Evolutionary conservation across 2,888 invertebrate genomes (phyloP), one percentile per base, ranked within the genome.

Genomic region (Drosophila infuscata): DNA sequence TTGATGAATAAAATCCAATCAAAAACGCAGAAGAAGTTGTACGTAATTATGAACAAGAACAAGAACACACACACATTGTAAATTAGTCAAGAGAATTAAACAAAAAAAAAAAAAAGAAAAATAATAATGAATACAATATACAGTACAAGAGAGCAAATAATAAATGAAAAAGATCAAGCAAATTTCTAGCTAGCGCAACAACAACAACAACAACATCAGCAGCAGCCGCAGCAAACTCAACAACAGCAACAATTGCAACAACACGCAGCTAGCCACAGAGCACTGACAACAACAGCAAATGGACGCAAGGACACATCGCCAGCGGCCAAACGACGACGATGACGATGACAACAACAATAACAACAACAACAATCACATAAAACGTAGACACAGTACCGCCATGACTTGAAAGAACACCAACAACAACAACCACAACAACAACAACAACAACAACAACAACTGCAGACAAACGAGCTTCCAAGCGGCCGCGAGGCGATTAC

Each of bases 21-120:
- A 80, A 79, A 87, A 79, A 88, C 83, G 89, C 89, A 89, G 89
- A 86, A 86, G 91, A 91, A 91, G 91, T 91, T 91, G 91, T 91
- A 90, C 91, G 91, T 90, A 91, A 90, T 90, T 89, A 90, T 86
- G 90, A 91, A 91, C 84, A 90, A 90, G 87, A 88, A 91, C 88
- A 88, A 76, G 77, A 88, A 81, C 80, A 89, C 79, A 88, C 87
- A 90, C 89, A 84, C 83, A 83, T 87, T 87, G 87, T 87, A 87
- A 87, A 88, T 88, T 88, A 89, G 88, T 89, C 89, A 87, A 81
- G 80, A 74, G 79, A 78, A 76, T 72, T 72, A 62, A 73, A 74
- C 70, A 51, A 68, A 63, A 41, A 46, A 66, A 53, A 48, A 64
- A 25, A 25, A 25, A 25, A 25, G 3, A 25, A 25, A 25, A 25